Conservation (phyloP, 2,797 vertebrate species). For the Okamejei kenojei region DNA sequence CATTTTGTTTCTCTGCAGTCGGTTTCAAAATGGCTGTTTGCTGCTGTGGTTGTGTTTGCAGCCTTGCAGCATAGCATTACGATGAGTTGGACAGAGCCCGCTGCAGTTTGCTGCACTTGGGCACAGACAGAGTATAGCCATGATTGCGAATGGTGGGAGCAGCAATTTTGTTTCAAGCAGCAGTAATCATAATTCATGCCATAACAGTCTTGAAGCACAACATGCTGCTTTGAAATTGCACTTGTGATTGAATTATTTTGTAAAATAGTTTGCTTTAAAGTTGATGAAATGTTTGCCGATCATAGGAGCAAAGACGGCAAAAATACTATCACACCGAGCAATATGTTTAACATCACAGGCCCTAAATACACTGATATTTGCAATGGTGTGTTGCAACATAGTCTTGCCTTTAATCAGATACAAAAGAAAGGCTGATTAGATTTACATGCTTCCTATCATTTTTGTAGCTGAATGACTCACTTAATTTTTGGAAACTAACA, state of each 20-base stretch:
- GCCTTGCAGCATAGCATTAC: constrained; percentile 3
- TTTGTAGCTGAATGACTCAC: neutral
- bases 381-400: neutral
- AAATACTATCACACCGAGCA: neutral
- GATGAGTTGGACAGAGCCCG: neutral
- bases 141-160: neutral
- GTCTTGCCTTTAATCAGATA: neutral
- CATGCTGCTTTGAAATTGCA: constrained; percentile 3
- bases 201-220: neutral
- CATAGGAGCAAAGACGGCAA: neutral
- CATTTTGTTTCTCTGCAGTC: constrained; percentile 22
- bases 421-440: constrained; percentile 3
- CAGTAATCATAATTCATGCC: neutral
- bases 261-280: neutral
- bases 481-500: neutral
- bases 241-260: neutral
- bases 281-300: neutral
- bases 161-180: neutral
- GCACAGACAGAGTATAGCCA: neutral
- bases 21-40: constrained; percentile 38
- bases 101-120: neutral
- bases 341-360: neutral
- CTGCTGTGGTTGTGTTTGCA: neutral
- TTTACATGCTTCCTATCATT: neutral
- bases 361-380: neutral